Conservation (phyloP, 2,113 vertebrate genomes). For the Mirza zaza region DNA sequence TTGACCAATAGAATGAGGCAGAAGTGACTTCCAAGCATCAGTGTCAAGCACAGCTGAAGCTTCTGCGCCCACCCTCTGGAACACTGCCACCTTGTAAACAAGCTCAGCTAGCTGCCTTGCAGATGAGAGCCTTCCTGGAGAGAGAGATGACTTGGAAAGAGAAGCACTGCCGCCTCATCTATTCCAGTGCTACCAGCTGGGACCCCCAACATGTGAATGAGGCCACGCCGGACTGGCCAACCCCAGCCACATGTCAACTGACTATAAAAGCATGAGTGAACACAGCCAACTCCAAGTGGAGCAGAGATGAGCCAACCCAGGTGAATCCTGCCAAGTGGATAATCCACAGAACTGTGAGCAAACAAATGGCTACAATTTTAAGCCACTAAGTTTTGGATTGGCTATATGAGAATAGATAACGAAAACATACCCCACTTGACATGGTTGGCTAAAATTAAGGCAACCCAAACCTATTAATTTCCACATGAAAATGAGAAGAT, state of each 20-base stretch:
- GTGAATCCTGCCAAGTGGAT: not conserved
- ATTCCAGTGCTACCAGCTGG: not conserved
- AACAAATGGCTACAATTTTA: not conserved
- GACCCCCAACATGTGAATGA: not conserved
- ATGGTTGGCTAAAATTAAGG: not conserved
- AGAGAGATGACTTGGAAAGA: not conserved
- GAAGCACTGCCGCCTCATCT: not conserved
- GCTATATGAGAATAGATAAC: not conserved
- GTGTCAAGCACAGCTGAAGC: not conserved
- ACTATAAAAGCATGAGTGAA: not conserved
- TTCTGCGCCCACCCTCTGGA: not conserved
- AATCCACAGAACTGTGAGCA: not conserved
- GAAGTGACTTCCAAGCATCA: not conserved
- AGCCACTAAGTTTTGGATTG: not conserved
- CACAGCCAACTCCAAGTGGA: not conserved
- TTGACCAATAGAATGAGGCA: not conserved
- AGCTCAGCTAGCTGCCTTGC: not conserved
- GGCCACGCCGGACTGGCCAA: rapidly evolving
- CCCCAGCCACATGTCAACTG: not conserved
- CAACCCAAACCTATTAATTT: not conserved
- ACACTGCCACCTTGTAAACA: not conserved
- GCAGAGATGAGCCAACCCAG: not conserved
- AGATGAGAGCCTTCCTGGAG: not conserved
- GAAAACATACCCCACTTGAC: not conserved
- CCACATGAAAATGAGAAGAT: not conserved